These are phyloP conservation scores for Platysteira castanea DNA, from an alignment of 2,113 vertebrate species.

Conservation along the genomic window DNA sequence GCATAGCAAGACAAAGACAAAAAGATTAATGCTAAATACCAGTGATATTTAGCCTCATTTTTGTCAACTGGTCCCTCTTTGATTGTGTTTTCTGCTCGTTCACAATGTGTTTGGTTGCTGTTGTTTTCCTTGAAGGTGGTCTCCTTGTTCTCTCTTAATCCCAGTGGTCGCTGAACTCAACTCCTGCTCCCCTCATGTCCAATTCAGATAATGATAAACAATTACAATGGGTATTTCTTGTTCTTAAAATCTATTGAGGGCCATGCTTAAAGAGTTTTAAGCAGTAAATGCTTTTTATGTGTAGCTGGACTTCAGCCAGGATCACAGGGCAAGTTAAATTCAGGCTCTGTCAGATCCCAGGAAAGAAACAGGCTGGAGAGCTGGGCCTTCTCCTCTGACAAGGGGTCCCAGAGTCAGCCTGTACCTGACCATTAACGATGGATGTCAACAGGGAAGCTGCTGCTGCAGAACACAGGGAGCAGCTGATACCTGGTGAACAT, in stretches of 20 bases:
- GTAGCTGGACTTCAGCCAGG: background rate
- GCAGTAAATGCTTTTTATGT: background rate
- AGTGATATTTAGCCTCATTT: background rate
- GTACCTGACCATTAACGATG: accelerated
- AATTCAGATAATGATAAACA: background rate
- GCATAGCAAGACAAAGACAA: background rate
- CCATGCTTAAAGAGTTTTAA: background rate
- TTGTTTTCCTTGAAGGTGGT: background rate
- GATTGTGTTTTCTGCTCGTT: background rate
- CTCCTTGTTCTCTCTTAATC: background rate
- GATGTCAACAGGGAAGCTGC: background rate
- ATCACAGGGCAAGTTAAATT: background rate
- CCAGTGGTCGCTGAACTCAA: background rate
- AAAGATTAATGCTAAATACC: background rate
- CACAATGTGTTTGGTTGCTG: background rate
- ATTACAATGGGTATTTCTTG: background rate
- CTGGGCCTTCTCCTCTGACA: background rate
- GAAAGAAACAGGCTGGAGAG: background rate
- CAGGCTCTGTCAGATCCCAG: background rate
- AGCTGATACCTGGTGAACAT: background rate
- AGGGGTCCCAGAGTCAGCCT: background rate
- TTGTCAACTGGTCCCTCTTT: background rate
- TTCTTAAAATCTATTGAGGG: background rate
- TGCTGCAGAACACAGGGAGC: background rate
- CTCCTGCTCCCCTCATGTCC: background rate